Percentiles rank a stretch among this genome's conserved stretches.
phyloP scores from a whole-genome alignment of 2,113 vertebrate genomes.

The Megaceryle torquata region DNA sequence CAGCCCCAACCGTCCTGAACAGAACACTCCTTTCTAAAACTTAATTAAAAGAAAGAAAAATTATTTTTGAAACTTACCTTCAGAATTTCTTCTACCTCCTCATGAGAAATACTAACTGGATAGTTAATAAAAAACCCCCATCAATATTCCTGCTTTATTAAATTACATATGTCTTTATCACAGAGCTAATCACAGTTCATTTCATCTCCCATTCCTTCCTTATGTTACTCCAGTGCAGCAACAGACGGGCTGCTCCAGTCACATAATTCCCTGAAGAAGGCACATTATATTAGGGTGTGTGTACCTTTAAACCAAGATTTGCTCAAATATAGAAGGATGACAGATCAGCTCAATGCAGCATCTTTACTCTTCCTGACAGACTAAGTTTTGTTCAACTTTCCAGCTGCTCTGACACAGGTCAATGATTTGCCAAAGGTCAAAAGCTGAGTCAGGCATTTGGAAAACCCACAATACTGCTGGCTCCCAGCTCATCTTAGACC shows the following conservation, averaged over 20 bases:
- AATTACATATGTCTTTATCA: neutral
- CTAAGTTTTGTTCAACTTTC: slow-evolving; percentile 19
- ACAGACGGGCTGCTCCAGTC: neutral
- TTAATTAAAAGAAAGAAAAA: neutral
- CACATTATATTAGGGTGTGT: neutral
- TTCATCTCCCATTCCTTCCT: neutral
- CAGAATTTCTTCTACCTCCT: neutral
- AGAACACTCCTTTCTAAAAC: neutral
- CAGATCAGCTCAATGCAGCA: neutral
- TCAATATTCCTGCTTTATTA: neutral
- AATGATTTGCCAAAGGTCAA: slow-evolving; percentile 51
- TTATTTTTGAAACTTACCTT: neutral
- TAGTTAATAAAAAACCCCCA: neutral
- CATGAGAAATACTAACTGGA: neutral
- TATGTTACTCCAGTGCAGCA: neutral
- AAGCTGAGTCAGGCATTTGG: slow-evolving; percentile 47
- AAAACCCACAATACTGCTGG: slow-evolving; percentile 14
- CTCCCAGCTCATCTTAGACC: neutral
- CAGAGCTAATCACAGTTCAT: neutral
- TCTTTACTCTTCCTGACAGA: slow-evolving; percentile 15
- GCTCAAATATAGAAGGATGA: slow-evolving; percentile 2
- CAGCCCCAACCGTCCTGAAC: neutral
- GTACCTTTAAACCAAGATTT: slow-evolving; percentile 20
- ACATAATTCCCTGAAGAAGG: neutral
- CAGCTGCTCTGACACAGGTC: slow-evolving; percentile 57